A percentile compares a stretch with the other conserved stretches of the same genome.
Evolutionary conservation across 2,888 invertebrate species (phyloP).

Genomic region (Dendrolimus houi): DNA sequence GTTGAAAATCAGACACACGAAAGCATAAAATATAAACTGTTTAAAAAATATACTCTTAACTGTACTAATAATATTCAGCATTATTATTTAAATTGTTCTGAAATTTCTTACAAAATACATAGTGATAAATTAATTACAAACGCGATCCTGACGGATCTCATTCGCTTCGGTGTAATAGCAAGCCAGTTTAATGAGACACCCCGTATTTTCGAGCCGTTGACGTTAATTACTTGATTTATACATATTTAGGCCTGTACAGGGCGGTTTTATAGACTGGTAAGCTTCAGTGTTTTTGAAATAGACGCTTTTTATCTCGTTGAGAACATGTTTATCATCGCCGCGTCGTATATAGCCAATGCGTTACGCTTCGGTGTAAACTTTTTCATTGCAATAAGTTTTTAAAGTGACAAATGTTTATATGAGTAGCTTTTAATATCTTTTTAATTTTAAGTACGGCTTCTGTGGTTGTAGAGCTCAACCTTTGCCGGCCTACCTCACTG

Average conservation of each 20-base stretch:
- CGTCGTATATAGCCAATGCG: conserved; percentile 4
- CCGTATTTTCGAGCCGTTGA: conserved; percentile 31
- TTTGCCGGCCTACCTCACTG: too few relatives aligned
- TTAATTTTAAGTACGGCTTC: too few relatives aligned
- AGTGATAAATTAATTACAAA: too few relatives aligned
- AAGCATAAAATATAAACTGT: too few relatives aligned
- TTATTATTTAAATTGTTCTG: too few relatives aligned
- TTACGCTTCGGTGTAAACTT: background rate
- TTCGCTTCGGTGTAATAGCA: conserved; percentile 20
- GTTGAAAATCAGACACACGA: too few relatives aligned
- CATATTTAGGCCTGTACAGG: conserved; percentile 19
- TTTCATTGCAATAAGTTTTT: background rate
- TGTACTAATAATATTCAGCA: too few relatives aligned
- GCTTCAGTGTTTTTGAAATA: background rate
- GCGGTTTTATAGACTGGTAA: background rate
- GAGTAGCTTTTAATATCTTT: too few relatives aligned
- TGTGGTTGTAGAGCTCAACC: too few relatives aligned
- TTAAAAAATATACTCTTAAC: too few relatives aligned
- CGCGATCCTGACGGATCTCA: background rate
- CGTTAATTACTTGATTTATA: conserved; percentile 42
- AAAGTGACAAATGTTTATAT: background rate
- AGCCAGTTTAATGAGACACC: conserved; percentile 21
- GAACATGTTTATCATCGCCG: background rate
- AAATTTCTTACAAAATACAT: too few relatives aligned
- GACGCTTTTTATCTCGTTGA: background rate